A percentile compares a stretch with the other conserved stretches of the same genome.
phyloP scores from a whole-genome alignment of 2,888 invertebrate genomes.

The Thelaira solivaga region DNA sequence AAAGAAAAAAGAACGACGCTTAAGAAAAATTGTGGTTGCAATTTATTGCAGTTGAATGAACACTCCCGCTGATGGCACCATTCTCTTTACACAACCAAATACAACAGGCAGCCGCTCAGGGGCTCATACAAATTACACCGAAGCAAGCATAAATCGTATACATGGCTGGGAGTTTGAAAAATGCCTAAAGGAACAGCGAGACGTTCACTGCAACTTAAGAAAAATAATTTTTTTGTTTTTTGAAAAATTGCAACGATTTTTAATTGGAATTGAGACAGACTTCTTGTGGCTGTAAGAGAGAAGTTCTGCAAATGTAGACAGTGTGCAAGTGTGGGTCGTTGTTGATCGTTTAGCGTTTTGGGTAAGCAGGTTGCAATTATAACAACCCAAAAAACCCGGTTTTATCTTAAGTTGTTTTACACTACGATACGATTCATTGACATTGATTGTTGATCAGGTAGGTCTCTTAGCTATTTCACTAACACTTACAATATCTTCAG shows the following conservation, averaged over 20 bases:
- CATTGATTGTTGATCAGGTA: too few species aligned
- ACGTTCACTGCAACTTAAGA: not conserved
- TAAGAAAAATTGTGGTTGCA: slow-evolving; percentile 65
- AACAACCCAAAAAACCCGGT: too few species aligned
- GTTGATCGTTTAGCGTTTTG: too few species aligned
- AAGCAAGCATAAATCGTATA: slow-evolving; percentile 11
- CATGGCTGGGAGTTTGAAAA: slow-evolving; percentile 1
- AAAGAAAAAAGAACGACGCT: slow-evolving; percentile 14
- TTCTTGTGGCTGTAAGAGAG: not conserved
- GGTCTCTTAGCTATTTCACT: too few species aligned
- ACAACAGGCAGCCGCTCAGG: not conserved
- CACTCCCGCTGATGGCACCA: slow-evolving; percentile 66
- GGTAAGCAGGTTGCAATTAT: too few species aligned
- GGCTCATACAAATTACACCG: not conserved
- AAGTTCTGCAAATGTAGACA: too few species aligned
- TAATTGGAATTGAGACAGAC: not conserved
- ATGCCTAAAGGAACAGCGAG: slow-evolving; percentile 12
- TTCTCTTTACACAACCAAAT: not conserved
- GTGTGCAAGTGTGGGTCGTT: too few species aligned
- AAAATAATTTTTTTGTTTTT: not conserved
- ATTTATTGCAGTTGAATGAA: slow-evolving; percentile 74
- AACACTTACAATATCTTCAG: too few species aligned
- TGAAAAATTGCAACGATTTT: not conserved
- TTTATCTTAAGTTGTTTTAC: too few species aligned
- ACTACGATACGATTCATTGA: too few species aligned